Base-by-base conservation (phyloP, 2,888 invertebrate genomes). In the Apamea monoglypha region DNA sequence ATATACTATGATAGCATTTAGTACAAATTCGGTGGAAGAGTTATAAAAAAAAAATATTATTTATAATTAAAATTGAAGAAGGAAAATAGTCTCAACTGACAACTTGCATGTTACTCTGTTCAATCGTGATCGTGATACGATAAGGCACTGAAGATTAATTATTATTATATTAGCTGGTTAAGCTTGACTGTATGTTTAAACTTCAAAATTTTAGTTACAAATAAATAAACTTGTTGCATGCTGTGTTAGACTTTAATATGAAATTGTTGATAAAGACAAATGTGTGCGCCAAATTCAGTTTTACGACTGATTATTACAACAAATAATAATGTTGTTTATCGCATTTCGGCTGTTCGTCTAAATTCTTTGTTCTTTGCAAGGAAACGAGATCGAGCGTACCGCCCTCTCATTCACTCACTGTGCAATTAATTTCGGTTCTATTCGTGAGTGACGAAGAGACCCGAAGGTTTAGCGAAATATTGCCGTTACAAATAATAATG, bases 1-100 rank as follows among this genome's bases (percentile, higher is more conserved):
- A 96, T 96, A 96, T 92, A 92, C 90, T 89, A 89, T 91, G 81
- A 91, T 94, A 96, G 96, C 92, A 92, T 94, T 96, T 96, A 96
- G 96, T 96, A 96, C 96, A 96, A 96, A 94, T 93, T 94, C 93
- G 95, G 95, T 96, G 95, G 94, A 95, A 95, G 95, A 93, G 91
- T 91, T 92, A 84, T 83, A 85, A 81, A 85, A 56, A 50, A 89
- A 89, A 90, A 87, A 89, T 88, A 92, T 90, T 92, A 92, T 92
- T 92, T 93, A 90, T 91, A 89, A 90, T 88, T 83, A 86, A 47
- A 89, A 88, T 88, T 87, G 83, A 88, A 76, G 78, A 87, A 82
- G 90, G 86, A 88, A 56, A 91, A 90, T 88, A 87, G 86, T 91
- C 90, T 93, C 90, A 91, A 90, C 85, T 89, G 87, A 80, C 70